Percentiles rank a stretch among this genome's conserved stretches.
Conservation (phyloP, 2,888 invertebrate species). For the Spodoptera picta region DNA sequence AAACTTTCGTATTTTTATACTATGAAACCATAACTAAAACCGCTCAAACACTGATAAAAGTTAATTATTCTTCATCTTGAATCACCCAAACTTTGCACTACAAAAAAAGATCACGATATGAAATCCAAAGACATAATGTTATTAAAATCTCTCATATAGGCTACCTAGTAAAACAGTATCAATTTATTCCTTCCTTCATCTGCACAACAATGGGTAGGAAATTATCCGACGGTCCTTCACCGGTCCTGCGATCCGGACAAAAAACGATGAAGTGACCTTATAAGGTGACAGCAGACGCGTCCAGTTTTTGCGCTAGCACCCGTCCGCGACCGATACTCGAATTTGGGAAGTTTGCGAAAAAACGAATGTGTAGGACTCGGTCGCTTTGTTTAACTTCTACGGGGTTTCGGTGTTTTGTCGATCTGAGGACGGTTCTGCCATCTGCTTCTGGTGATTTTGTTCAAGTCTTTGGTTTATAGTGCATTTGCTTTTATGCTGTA, state of each 20-base stretch:
- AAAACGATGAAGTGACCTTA: conserved; percentile 79
- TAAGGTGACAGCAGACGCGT: conserved; percentile 68
- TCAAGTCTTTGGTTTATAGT: too few species aligned
- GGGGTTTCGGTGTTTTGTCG: conserved; percentile 16
- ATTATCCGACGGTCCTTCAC: conserved; percentile 24
- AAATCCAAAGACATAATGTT: neutral
- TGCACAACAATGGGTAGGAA: conserved; percentile 15
- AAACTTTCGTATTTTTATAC: too few species aligned
- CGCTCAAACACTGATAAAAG: too few species aligned
- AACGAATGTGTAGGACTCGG: conserved; percentile 56
- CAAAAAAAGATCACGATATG: too few species aligned
- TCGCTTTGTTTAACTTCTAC: conserved; percentile 43
- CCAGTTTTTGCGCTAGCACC: conserved; percentile 64
- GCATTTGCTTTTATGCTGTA: too few species aligned
- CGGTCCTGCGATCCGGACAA: conserved; percentile 57
- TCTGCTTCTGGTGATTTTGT: too few species aligned
- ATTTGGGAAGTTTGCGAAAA: conserved; percentile 67
- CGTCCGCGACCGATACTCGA: conserved; percentile 63
- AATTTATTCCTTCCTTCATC: neutral
- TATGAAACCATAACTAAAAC: too few species aligned
- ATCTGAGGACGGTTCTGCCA: neutral
- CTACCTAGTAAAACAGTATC: neutral
- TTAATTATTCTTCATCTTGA: too few species aligned
- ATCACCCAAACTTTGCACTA: too few species aligned
- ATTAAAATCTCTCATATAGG: neutral